These are phyloP conservation scores for Sigmodon hispidus DNA, from an alignment of 2,113 vertebrate genomes.

Conservation along the genomic window DNA sequence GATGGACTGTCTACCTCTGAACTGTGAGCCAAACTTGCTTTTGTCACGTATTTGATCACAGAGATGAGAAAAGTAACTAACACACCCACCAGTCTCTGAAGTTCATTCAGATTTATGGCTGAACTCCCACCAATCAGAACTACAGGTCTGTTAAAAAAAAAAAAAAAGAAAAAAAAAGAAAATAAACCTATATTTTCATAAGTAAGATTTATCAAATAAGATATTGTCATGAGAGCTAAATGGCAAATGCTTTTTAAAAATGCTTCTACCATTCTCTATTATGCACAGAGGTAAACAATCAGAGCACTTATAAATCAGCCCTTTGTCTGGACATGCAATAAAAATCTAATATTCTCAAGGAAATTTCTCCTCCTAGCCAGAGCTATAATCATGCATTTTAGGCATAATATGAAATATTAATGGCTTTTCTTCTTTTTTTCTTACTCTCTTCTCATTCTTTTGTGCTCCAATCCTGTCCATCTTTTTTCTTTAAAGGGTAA, in stretches of 20 bases:
- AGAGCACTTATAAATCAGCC: conserved; percentile 17
- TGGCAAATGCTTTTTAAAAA: background rate
- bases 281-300: background rate
- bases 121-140: background rate
- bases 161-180: background rate
- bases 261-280: background rate
- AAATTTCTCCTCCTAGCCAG: conserved; percentile 46
- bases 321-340: conserved; percentile 18
- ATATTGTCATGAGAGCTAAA: background rate
- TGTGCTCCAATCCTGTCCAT: conserved; percentile 24
- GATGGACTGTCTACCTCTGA: background rate
- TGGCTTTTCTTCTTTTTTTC: background rate
- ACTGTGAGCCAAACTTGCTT: background rate
- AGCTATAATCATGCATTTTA: conserved; percentile 40
- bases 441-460: conserved; percentile 3
- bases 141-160: background rate
- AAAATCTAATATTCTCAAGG: conserved; percentile 41
- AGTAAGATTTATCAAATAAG: conserved; percentile 48
- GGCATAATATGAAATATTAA: conserved; percentile 53
- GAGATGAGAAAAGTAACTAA: background rate
- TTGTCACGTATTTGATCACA: background rate
- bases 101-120: background rate
- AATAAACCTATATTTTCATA: background rate
- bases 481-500: conserved; percentile 61
- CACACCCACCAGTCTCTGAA: background rate